Evolutionary conservation across 2,888 invertebrate genomes (phyloP).

Genomic region (Glaucopsyche alexis): DNA sequence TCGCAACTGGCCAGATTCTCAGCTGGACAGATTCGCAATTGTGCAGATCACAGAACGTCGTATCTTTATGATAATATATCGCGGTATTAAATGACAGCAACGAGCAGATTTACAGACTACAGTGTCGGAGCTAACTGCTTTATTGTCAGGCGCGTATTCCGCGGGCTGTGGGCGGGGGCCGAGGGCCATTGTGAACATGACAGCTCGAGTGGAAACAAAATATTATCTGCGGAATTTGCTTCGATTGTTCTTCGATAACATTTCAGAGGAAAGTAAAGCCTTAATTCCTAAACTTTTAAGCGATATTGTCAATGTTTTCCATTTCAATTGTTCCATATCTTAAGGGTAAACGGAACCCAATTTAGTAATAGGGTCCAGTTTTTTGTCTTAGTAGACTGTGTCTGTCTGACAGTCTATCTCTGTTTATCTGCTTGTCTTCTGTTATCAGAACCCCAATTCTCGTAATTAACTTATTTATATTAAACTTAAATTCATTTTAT

Average conservation of each 20-base stretch:
- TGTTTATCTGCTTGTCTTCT: no score
- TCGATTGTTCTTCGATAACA: background rate
- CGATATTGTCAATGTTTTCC: background rate
- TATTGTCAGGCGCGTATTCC: constrained; percentile 2
- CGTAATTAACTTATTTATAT: no score
- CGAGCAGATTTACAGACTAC: background rate
- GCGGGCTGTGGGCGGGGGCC: background rate
- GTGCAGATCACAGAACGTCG: background rate
- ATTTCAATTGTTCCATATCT: background rate
- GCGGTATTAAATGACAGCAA: background rate
- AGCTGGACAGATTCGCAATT: background rate
- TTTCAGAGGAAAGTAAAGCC: background rate
- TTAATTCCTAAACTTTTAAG: background rate
- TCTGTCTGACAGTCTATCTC: no score
- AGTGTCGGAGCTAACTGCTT: constrained; percentile 15
- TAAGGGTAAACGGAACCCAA: no score
- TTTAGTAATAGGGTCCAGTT: no score
- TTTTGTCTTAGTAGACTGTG: no score
- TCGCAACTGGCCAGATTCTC: background rate
- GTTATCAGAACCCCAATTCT: no score
- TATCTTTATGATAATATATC: background rate
- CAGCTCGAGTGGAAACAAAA: background rate
- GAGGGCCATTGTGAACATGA: background rate
- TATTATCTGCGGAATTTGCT: background rate
- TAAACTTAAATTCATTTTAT: no score